These are phyloP conservation scores for Nothobranchius furzeri DNA, from an alignment of 2,113 vertebrate genomes.

Conservation along the genomic window DNA sequence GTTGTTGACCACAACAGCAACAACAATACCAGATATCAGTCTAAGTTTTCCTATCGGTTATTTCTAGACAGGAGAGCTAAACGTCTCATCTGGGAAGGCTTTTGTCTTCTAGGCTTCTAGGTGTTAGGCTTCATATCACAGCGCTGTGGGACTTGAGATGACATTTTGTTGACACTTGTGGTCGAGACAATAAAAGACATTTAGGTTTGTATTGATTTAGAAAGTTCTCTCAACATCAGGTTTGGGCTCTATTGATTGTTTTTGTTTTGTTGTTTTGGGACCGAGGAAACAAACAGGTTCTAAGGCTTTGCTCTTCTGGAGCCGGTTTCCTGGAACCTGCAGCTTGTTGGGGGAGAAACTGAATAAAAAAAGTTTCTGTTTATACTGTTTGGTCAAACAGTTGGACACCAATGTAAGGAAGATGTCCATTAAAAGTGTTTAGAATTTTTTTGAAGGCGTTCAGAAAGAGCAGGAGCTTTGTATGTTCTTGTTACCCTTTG, in stretches of 20 bases:
- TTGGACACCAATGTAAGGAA: constrained; percentile 3
- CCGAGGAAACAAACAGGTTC: not conserved
- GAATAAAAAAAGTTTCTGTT: too few species aligned
- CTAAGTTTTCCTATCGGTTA: too few species aligned
- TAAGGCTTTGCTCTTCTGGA: not conserved
- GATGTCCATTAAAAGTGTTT: not conserved
- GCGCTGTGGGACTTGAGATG: constrained; percentile 9
- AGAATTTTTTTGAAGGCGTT: not conserved
- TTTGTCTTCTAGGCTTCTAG: not conserved
- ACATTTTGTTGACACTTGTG: constrained; percentile 41
- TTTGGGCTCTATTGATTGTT: constrained; percentile 21
- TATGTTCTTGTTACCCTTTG: not conserved
- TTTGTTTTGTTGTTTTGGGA: not conserved
- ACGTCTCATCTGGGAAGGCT: not conserved
- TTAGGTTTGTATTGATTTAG: constrained; percentile 46
- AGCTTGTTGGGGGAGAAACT: not conserved
- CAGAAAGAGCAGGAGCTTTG: not conserved
- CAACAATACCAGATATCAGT: too few species aligned
- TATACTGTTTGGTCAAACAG: not conserved
- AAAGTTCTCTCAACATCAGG: constrained; percentile 4
- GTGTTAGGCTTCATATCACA: not conserved
- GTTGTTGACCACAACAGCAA: too few species aligned
- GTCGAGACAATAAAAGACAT: constrained; percentile 33
- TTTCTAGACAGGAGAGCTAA: too few species aligned
- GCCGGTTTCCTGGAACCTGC: not conserved